phyloP scores from a whole-genome alignment of 2,797 vertebrate species.

The Epinephelus awoara region DNA sequence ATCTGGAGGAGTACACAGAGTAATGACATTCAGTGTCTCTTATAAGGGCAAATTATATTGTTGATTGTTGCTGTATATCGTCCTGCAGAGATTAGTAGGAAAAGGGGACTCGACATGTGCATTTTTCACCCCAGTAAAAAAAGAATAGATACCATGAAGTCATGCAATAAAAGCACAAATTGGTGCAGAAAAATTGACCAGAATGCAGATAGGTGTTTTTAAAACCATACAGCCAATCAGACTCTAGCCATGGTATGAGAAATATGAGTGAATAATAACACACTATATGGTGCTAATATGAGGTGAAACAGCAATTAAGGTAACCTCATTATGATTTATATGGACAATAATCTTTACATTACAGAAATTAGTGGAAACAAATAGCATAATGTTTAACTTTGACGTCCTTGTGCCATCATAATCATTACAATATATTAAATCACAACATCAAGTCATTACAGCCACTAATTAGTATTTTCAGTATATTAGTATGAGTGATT shows the following conservation, averaged over 20 bases:
- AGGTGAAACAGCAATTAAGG: background rate
- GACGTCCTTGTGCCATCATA: background rate
- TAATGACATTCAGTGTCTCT: background rate
- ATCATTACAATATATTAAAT: background rate
- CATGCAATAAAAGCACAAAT: no score
- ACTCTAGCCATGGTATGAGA: no score
- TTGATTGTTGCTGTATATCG: no score
- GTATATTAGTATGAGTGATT: constrained; percentile 7
- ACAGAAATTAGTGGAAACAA: constrained; percentile 6
- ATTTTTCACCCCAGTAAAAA: no score
- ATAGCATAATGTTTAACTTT: no score
- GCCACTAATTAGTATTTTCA: background rate
- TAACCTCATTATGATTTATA: background rate
- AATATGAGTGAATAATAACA: no score
- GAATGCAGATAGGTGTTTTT: no score
- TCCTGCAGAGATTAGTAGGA: background rate
- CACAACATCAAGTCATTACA: constrained; percentile 2
- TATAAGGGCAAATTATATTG: background rate
- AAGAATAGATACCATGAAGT: no score
- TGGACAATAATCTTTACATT: background rate
- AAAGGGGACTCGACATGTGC: no score
- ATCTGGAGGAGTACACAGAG: constrained; percentile 7
- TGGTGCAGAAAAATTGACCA: no score
- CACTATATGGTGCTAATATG: background rate
- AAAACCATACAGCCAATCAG: no score